Base-by-base conservation (phyloP, 2,113 vertebrate species). In the Ascaphus truei region DNA sequence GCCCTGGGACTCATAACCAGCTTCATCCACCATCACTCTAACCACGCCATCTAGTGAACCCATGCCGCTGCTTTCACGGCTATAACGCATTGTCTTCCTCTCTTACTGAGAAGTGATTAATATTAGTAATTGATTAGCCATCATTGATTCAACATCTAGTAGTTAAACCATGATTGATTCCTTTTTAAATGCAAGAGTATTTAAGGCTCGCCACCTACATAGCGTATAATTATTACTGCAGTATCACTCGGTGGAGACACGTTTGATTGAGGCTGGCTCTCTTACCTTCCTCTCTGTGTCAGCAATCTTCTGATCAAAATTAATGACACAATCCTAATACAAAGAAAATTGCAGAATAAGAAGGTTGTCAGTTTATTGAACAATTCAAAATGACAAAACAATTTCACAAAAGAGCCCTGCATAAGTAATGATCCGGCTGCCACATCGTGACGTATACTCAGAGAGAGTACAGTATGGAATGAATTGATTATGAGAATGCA, bases 271-370 rank as follows among this genome's bases (percentile, higher is more conserved):
- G 25, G 12, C 47, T 51, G 47, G 26, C 25, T 53, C 50, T n/a
- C 2, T 53, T 53, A 53, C 26, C 13, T 53, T 53, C 10, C 23
- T 53, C 7, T 53, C 26, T 29, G 13, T n/a, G 23, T 27, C 27
- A 30, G 27, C 27, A 4, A n/a, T 30, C 15, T 29, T 29, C 27
- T 29, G n/a, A 13, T 30, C 6, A 15, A 55, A 55, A 31, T 18
- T 31, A 55, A 55, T 30, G n/a, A 55, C n/a, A 31, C 30, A 27
- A 55, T 55, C 18, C 3, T 55, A 55, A 55, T 55, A 55, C n/a
- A 55, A 55, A 31, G 51, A 31, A 55, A 55, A 55, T 31, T 55
- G 51, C 27, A 55, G 51, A 55, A 55, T 31, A 55, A 55, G 27
- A 55, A 31, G 15, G 4, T 31, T 51, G 23, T 51, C 20, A 23